Evolutionary conservation across 2,888 invertebrate genomes (phyloP).

Genomic region (Electrophaes corylata): DNA sequence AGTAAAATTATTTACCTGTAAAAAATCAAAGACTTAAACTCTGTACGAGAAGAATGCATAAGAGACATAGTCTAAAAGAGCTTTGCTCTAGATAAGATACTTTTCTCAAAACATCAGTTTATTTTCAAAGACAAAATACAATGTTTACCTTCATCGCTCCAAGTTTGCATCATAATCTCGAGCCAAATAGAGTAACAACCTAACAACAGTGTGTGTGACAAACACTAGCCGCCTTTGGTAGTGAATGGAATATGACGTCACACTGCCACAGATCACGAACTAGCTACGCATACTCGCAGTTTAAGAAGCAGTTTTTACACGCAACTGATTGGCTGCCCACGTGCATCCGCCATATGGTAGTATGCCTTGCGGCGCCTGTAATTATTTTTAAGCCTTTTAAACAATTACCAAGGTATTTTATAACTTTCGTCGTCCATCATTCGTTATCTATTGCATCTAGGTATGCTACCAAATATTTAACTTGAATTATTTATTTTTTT

Average conservation of each 20-base stretch:
- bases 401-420: conserved; percentile 17
- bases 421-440: conserved; percentile 10
- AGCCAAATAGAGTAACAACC: conserved; percentile 43
- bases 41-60: too few relatives aligned
- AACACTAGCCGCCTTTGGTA: conserved; percentile 40
- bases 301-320: conserved; percentile 2
- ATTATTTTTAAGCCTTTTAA: conserved; percentile 23
- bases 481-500: too few relatives aligned
- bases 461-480: conserved; percentile 2
- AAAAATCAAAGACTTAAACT: too few relatives aligned
- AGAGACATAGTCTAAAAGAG: too few relatives aligned
- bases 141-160: conserved; percentile 19
- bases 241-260: conserved; percentile 70
- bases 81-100: conserved; percentile 1
- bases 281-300: conserved; percentile 1
- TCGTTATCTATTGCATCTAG: conserved; percentile 16
- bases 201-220: conserved; percentile 9
- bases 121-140: conserved; percentile 16
- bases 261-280: conserved; percentile 27
- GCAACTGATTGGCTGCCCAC: conserved; percentile 49
- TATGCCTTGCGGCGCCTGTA: conserved; percentile 17
- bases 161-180: conserved; percentile 23
- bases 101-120: background rate
- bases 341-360: conserved; percentile 61
- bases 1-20: too few relatives aligned